Evolutionary conservation across 2,888 invertebrate species (phyloP), one percentile per base, ranked within the genome.

Genomic region (Diaprepes abbreviatus): DNA sequence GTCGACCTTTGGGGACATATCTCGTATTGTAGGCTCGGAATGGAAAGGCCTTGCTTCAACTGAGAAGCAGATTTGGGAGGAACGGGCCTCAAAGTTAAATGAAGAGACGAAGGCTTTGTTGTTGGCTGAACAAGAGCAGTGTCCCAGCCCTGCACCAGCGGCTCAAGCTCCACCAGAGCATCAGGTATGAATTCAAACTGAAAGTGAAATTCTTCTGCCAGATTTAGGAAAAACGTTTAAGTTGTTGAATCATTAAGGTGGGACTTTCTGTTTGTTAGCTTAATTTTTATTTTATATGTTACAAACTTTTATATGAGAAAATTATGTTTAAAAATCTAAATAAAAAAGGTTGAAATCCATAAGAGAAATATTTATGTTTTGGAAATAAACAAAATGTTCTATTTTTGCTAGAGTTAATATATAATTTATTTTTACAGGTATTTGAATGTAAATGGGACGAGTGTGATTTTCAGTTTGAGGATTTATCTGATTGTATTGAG

Each of bases 41-140:
- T 99, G 99, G 99, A 92, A 97, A 75, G 94, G 94, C 70, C 87
- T 98, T 75, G 91, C 95, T 0, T 89, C 93, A 0, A 89, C 90
- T 64, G 94, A 96, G 74, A 97, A 98, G 83, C 94, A 95, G 83
- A 89, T 90, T 71, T 99, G 97, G 92, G 98, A 99, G 85, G 96
- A 97, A 83, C 89, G 93, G 62, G 98, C 99, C 0, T 90, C 90
- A 28, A 90, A 91, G 78, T 91, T 95, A 83, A 98, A 97, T 80
- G 95, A 95, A 83, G 96, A 96, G 82, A 91, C 91, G 7, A 88
- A 92, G 19, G 91, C 92, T 1, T 87, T 89, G 43, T 83, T 88
- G 40, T 87, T 89, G 72, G 89, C 88, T 74, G 83, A 83, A 75
- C 76, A 85, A 79, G 83, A 83, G 76, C 76, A 85, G 79, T 85